Evolutionary conservation across 2,113 vertebrate species (phyloP), one percentile per base, ranked within the genome.

Genomic region (Indicator maculatus): DNA sequence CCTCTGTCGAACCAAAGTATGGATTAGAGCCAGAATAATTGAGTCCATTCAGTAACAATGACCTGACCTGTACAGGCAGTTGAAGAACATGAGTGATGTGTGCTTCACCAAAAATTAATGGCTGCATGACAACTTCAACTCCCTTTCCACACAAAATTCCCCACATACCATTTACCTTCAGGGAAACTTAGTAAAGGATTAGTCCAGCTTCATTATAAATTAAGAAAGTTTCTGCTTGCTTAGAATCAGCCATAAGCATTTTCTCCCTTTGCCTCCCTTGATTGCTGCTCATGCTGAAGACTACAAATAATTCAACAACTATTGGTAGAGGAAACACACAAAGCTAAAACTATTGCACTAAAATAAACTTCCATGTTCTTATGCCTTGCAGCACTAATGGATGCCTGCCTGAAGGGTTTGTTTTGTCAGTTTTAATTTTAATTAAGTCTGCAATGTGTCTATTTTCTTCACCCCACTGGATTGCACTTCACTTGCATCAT

Each of bases 381-480:
- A 84, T 89, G 90, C 85, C 95, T 90, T 87, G 67, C 89, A 88
- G 79, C 83, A 85, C 88, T 96, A 92, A 86, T 83, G 78, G 82
- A 93, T 85, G 81, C n/a, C 90, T 89, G 72, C 86, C 95, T 88
- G 75, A 82, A 90, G 95, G 84, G 82, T 89, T 83, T 95, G 66
- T 96, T 97, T 81, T 75, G 89, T 95, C 86, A 80, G 73, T 65
- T 96, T 93, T 88, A 91, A 93, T 93, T 94, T 86, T 88, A 86
- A 61, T 67, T 83, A 84, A 91, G 39, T 95, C 73, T 90, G 76
- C 78, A 73, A 81, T 24, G 41, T 93, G 73, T 87, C 38, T 69
- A 12, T 86, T 73, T 91, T 74, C 30, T 67, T 91, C 83, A 44
- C 76, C 71, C 24, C 36, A 31, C 36, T 11, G 47, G 83, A 69